Percentiles rank a stretch among this genome's conserved stretches.
Evolutionary conservation across 2,113 vertebrate genomes (phyloP).

Genomic region (Pogonocichla stellata): DNA sequence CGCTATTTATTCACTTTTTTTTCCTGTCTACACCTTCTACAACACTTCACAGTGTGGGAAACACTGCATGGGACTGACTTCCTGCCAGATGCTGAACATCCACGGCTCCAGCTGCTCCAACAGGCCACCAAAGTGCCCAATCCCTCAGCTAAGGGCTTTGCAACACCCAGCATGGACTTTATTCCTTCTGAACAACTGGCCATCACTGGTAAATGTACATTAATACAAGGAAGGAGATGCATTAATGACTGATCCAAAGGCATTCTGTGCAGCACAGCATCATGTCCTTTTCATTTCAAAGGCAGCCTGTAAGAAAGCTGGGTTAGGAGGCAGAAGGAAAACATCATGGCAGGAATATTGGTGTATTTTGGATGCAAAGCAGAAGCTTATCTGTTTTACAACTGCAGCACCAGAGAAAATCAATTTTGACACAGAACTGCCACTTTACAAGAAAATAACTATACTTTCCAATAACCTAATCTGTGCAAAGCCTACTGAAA

Average conservation of each 20-base stretch:
- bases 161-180: neutral
- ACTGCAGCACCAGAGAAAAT: conserved; percentile 88
- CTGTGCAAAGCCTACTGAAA: conserved; percentile 88
- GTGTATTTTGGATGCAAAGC: conserved; percentile 81
- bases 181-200: neutral
- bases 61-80: neutral
- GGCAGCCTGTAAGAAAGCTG: neutral
- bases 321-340: conserved; percentile 46
- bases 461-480: conserved; percentile 91
- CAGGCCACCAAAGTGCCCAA: neutral
- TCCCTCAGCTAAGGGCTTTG: neutral
- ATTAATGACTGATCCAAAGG: neutral
- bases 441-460: conserved; percentile 90
- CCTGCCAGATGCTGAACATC: neutral
- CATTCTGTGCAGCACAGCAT: neutral
- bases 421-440: conserved; percentile 88
- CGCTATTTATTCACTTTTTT: neutral
- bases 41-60: neutral
- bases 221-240: neutral
- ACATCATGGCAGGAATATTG: conserved; percentile 68
- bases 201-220: neutral
- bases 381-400: conserved; percentile 89
- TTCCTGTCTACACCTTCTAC: neutral
- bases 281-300: neutral
- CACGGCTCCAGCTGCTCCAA: neutral